Conservation (phyloP, 2,113 vertebrate genomes). For the Bothrops jararaca region DNA sequence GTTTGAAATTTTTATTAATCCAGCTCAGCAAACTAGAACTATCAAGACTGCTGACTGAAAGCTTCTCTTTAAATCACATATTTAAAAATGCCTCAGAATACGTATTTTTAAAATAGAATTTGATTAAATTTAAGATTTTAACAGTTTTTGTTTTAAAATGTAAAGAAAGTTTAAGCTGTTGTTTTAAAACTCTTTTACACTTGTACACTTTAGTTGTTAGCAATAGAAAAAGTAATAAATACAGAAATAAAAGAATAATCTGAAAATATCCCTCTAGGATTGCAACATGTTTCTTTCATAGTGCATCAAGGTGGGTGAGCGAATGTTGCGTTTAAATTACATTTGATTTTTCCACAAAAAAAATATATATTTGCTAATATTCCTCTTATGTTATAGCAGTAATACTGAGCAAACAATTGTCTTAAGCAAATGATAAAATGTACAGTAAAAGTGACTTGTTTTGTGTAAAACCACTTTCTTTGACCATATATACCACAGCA, state of each 20-base stretch:
- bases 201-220: neutral
- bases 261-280: conserved; percentile 23
- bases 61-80: neutral
- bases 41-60: neutral
- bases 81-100: neutral
- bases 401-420: conserved; percentile 58
- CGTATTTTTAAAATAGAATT: neutral
- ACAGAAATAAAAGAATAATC: neutral
- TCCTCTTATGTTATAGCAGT: conserved; percentile 65
- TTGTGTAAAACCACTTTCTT: conserved; percentile 52
- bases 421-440: conserved; percentile 54
- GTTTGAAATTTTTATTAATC: neutral
- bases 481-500: conserved; percentile 46
- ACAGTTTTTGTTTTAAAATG: neutral
- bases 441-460: conserved; percentile 56
- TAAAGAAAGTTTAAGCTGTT: neutral
- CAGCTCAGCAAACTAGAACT: neutral
- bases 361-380: conserved; percentile 65
- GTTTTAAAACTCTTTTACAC: neutral
- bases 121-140: neutral
- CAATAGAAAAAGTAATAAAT: neutral
- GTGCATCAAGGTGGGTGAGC: conserved; percentile 61
- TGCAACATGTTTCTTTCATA: conserved; percentile 59
- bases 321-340: conserved; percentile 69
- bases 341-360: conserved; percentile 63